A percentile compares a stretch with the other conserved stretches of the same genome.
Evolutionary conservation across 2,797 vertebrate genomes (phyloP).

Genomic region (Ctenochaetus hawaiiensis): DNA sequence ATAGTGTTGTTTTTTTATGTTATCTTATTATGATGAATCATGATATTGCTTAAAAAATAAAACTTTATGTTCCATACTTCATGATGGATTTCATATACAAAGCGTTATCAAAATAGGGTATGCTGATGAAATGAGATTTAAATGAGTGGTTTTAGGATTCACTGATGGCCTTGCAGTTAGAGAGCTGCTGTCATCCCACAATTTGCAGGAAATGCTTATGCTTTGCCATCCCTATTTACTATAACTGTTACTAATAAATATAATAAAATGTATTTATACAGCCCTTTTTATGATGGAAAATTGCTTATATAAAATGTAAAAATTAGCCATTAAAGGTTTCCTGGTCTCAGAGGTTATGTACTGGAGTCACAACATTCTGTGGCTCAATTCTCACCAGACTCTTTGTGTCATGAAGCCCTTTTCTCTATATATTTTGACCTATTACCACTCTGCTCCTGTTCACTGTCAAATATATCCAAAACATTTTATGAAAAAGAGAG

Average conservation of each 20-base stretch:
- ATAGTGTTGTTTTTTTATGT: background rate
- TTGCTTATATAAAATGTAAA: background rate
- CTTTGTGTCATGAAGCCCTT: background rate
- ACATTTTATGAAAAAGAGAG: background rate
- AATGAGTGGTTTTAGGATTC: background rate
- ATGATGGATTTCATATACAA: background rate
- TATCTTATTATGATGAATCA: background rate
- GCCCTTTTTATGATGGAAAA: background rate
- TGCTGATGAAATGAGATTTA: background rate
- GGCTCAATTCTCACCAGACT: background rate
- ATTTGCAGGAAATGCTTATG: background rate
- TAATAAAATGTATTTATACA: background rate
- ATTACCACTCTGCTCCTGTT: background rate
- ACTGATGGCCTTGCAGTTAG: background rate
- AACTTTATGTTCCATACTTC: background rate
- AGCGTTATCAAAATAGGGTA: background rate
- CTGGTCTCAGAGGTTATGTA: background rate
- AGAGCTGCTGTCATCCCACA: background rate
- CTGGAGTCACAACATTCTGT: background rate
- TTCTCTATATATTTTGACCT: background rate
- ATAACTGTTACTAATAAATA: background rate
- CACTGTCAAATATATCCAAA: background rate
- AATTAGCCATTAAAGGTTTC: background rate
- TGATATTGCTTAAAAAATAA: background rate
- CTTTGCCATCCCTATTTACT: too few relatives aligned